phyloP scores from a whole-genome alignment of 2,797 vertebrate species.

The Vultur gryphus region DNA sequence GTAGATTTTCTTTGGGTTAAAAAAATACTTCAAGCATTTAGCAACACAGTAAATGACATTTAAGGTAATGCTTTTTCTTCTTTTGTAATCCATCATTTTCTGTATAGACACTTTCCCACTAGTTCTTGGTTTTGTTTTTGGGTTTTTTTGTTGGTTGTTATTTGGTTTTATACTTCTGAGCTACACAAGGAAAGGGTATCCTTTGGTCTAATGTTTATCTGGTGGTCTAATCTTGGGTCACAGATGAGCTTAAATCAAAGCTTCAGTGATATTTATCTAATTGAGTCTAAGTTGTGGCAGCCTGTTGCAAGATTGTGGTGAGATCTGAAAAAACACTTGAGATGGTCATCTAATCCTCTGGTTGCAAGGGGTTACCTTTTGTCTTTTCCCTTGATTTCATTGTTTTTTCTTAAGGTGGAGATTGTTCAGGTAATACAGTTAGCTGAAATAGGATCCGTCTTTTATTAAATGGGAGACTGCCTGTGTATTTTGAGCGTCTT shows the following conservation, averaged over 20 bases:
- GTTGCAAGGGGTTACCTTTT: neutral
- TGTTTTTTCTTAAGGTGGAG: neutral
- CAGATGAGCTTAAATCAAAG: slow-evolving; percentile 39
- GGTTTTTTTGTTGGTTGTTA: neutral
- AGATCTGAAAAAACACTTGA: neutral
- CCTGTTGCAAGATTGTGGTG: neutral
- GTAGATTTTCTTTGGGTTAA: neutral
- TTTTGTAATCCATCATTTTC: neutral
- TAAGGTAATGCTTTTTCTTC: neutral
- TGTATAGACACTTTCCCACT: accelerated
- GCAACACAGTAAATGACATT: neutral
- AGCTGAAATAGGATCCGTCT: neutral
- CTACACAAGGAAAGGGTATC: neutral
- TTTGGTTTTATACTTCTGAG: neutral
- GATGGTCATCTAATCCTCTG: neutral
- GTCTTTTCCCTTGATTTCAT: neutral
- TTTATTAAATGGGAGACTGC: slow-evolving; percentile 24
- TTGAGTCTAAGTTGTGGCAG: neutral
- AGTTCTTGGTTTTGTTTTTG: neutral
- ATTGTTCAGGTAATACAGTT: neutral
- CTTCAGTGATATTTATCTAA: slow-evolving; percentile 5
- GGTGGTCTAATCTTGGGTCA: neutral
- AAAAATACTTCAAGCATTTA: neutral
- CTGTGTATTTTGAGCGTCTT: neutral
- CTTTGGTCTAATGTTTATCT: slow-evolving; percentile 3